Conservation (phyloP, 2,797 vertebrate species). For the Sebastes diploproa region DNA sequence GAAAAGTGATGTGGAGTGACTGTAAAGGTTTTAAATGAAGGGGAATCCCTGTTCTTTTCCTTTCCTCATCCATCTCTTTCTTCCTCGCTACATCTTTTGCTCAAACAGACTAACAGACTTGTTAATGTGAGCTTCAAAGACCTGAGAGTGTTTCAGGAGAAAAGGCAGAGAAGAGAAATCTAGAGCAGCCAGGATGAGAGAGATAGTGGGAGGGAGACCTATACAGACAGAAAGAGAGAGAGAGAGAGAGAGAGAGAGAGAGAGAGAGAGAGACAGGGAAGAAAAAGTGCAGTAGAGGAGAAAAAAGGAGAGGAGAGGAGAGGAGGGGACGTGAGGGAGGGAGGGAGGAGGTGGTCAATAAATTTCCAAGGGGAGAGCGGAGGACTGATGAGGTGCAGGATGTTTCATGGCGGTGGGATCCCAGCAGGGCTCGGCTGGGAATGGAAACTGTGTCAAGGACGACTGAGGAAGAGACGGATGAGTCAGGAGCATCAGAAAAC, state of each 20-base stretch:
- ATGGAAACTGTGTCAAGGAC: slow-evolving; percentile 73
- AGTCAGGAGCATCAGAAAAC: slow-evolving; percentile 40
- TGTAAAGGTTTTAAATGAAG: slow-evolving; percentile 1
- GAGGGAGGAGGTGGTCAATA: slow-evolving; percentile 54
- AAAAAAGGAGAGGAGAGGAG: background rate
- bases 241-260: background rate
- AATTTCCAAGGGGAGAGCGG: slow-evolving; percentile 49
- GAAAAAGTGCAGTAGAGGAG: background rate
- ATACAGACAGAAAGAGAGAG: background rate
- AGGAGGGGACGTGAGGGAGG: background rate
- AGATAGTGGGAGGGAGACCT: background rate
- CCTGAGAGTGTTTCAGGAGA: slow-evolving; percentile 11
- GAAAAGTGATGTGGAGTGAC: background rate
- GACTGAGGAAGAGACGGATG: slow-evolving; percentile 34
- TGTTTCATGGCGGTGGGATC: slow-evolving; percentile 51
- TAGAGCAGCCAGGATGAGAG: background rate
- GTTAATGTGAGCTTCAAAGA: slow-evolving; percentile 45
- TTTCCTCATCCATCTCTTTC: background rate
- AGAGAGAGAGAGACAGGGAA: background rate
- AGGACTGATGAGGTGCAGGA: slow-evolving; percentile 57
- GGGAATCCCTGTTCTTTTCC: background rate
- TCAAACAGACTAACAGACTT: slow-evolving; percentile 23
- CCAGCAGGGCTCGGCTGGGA: slow-evolving; percentile 44
- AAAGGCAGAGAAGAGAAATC: background rate
- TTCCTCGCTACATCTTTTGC: background rate